These are phyloP conservation scores for Eulemur macaco DNA, from an alignment of 2,113 vertebrate species.

Conservation along the genomic window DNA sequence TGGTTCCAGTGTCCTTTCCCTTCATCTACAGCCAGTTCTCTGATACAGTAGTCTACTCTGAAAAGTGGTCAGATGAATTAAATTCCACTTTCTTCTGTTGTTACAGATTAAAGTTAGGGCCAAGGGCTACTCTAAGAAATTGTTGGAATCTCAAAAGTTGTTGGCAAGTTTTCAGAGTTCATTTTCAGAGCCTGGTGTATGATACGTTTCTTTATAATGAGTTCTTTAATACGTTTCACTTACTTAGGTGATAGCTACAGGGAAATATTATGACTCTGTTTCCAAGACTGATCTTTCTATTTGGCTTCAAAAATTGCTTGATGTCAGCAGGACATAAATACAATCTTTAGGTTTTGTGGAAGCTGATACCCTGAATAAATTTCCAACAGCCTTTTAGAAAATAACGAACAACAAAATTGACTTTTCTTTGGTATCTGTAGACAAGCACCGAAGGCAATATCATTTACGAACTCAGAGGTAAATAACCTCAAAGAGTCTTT, in stretches of 20 bases:
- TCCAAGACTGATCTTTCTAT: conserved; percentile 43
- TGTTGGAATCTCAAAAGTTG: neutral
- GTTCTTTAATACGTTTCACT: neutral
- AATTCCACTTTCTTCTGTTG: neutral
- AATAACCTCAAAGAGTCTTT: neutral
- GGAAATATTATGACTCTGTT: conserved; percentile 46
- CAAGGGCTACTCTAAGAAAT: neutral
- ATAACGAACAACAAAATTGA: conserved; percentile 45
- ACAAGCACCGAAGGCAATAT: neutral
- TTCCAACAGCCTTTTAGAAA: conserved; percentile 49
- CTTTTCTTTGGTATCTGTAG: conserved; percentile 5
- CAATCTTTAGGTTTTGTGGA: conserved; percentile 19
- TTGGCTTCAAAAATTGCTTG: conserved; percentile 60
- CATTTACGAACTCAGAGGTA: neutral
- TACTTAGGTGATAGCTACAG: conserved; percentile 20
- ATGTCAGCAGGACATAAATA: conserved; percentile 62
- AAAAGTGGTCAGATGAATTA: neutral
- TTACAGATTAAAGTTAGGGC: neutral
- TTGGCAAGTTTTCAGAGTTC: neutral
- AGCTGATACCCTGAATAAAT: conserved; percentile 53
- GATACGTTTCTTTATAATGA: conserved; percentile 46
- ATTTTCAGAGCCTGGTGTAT: neutral
- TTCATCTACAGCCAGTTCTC: neutral
- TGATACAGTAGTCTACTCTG: neutral
- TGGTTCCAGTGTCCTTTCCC: neutral